phyloP scores from a whole-genome alignment of 2,797 vertebrate genomes.

The Lateolabrax maculatus region DNA sequence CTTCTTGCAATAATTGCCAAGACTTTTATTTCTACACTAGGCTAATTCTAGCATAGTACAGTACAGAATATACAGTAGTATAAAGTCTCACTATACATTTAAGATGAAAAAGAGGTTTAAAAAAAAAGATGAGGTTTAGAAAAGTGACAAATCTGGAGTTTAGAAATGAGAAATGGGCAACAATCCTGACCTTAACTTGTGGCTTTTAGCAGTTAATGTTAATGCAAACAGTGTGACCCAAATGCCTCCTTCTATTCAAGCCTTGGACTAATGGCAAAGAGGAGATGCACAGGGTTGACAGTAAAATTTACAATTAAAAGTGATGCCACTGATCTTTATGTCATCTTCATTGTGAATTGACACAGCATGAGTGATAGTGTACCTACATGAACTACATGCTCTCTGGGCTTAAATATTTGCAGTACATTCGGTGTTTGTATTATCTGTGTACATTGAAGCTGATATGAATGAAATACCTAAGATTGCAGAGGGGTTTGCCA shows the following conservation, averaged over 20 bases:
- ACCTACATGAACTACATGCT: background rate
- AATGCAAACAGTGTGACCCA: background rate
- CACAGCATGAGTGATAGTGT: background rate
- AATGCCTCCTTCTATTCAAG: background rate
- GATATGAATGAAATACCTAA: conserved; percentile 20
- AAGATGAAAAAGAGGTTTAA: too few species aligned
- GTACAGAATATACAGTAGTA: background rate
- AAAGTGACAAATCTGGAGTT: background rate
- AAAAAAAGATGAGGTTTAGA: background rate
- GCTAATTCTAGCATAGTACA: conserved; percentile 1
- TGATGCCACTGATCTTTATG: background rate
- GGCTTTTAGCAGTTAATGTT: background rate
- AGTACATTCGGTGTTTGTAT: conserved; percentile 12
- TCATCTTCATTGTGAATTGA: background rate
- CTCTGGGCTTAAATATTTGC: conserved; percentile 20
- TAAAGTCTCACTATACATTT: background rate
- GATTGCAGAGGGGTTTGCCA: conserved; percentile 22
- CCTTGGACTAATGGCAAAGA: background rate
- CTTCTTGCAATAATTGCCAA: conserved; percentile 24
- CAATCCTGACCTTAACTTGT: background rate
- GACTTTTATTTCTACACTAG: conserved; percentile 12
- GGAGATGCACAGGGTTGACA: background rate
- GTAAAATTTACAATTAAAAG: background rate
- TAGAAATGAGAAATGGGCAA: background rate
- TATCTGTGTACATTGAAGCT: conserved; percentile 19